Base-by-base conservation (phyloP, 2,113 vertebrate genomes). In the Leptobrachium ailaonicum region DNA sequence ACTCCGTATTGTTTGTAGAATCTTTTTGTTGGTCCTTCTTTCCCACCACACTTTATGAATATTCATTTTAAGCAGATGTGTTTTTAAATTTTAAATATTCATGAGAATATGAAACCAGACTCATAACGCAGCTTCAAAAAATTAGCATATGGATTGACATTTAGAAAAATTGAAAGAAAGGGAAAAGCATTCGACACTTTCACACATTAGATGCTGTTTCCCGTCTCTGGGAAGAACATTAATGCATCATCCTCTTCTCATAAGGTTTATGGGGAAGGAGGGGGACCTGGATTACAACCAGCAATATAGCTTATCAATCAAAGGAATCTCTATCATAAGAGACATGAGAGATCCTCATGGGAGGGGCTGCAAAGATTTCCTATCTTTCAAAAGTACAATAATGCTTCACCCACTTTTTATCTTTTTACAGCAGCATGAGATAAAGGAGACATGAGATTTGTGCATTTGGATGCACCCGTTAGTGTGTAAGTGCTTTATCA, bases 11-110 rank as follows among this genome's bases (percentile, higher is more conserved):
- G 60, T 68, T 79, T 79, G 72, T 72, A 71, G 40, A 54, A 63
- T 71, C 41, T 79, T 67, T 53, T 41, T 13, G 69, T 71, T 71
- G 70, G 76, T 60, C 47, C 66, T 47, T 79, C 71, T 79, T 50
- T 50, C 8, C 8, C 8, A 0, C 47, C 8, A 71, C 40, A 71
- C 45, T 32, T 53, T 66, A 79, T 79, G 69, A 79, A 79, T 79
- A 79, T 79, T 79, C 77, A 79, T 66, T 66, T 71, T 54, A 42
- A 66, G 44, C 77, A 79, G 77, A 79, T 79, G 77, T 79, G 4
- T 50, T 79, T 73, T 79, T 72, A 45, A 32, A 32, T 32, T 32
- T 79, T 40, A 79, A 79, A 71, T 79, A 79, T 79, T 72, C 77
- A 79, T 72, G 70, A 66, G 58, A 66, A 6, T 42, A 66, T 72